Evolutionary conservation across 2,888 invertebrate genomes (phyloP).

Genomic region (Pteria penguin): DNA sequence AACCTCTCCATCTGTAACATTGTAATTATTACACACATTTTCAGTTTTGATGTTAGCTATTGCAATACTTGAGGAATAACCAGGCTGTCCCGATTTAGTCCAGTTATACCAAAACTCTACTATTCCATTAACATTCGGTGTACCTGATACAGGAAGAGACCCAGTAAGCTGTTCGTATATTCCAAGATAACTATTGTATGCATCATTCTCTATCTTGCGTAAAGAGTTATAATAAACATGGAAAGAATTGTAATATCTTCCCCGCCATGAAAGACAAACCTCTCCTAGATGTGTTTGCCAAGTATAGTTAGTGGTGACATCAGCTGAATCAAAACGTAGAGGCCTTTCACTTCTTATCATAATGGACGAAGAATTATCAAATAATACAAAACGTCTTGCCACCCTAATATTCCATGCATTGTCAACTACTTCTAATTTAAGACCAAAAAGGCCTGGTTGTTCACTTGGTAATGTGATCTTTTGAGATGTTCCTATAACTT

Average conservation of each 20-base stretch:
- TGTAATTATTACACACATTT: slow-evolving; percentile 33
- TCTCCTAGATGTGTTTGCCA: slow-evolving; percentile 30
- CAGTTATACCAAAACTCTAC: slow-evolving; percentile 39
- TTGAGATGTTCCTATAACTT: too few species aligned
- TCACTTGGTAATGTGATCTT: background rate
- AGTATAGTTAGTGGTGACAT: background rate
- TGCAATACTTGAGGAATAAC: background rate
- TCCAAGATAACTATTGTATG: slow-evolving; percentile 39
- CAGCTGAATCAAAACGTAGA: slow-evolving; percentile 46
- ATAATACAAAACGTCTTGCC: too few species aligned
- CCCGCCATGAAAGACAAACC: slow-evolving; percentile 22
- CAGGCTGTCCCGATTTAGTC: slow-evolving; percentile 20
- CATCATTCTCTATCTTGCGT: slow-evolving; percentile 38
- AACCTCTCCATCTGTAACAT: slow-evolving; percentile 49
- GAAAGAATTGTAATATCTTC: slow-evolving; percentile 33
- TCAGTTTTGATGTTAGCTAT: slow-evolving; percentile 49
- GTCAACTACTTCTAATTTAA: slow-evolving; percentile 44
- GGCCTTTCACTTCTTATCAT: slow-evolving; percentile 1
- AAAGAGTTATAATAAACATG: slow-evolving; percentile 34
- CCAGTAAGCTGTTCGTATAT: slow-evolving; percentile 53
- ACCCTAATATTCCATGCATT: slow-evolving; percentile 46
- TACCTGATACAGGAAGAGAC: slow-evolving; percentile 50
- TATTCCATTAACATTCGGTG: slow-evolving; percentile 54
- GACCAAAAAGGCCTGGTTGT: slow-evolving; percentile 43
- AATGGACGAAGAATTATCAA: too few species aligned